phyloP scores from a whole-genome alignment of 2,113 vertebrate genomes.

The Noturus placidus region DNA sequence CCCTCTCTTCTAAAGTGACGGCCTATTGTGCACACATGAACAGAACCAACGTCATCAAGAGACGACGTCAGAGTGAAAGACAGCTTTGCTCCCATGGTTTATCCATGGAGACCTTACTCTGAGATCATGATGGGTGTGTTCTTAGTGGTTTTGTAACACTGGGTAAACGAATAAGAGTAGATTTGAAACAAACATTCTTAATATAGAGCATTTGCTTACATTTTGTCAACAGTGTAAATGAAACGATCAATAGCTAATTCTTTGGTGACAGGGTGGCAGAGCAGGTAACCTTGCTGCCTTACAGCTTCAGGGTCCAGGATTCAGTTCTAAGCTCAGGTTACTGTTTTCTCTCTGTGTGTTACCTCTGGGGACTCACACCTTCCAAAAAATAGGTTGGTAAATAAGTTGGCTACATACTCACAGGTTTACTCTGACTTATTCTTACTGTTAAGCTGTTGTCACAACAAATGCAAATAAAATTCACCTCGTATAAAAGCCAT shows the following conservation, averaged over 20 bases:
- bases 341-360: background rate
- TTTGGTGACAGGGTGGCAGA: background rate
- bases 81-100: constrained; percentile 17
- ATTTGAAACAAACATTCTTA: constrained; percentile 25
- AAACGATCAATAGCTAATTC: constrained; percentile 7
- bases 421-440: no score
- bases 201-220: constrained; percentile 26
- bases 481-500: background rate
- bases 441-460: background rate
- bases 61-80: constrained; percentile 7
- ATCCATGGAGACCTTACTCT: constrained; percentile 35
- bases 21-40: constrained; percentile 40
- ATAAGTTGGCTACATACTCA: background rate
- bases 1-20: constrained; percentile 14
- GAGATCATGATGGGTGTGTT: constrained; percentile 7
- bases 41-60: background rate
- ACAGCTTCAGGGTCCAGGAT: background rate
- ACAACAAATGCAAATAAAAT: background rate
- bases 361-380: background rate
- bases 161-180: background rate
- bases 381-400: background rate
- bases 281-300: background rate
- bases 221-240: constrained; percentile 34
- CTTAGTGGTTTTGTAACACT: background rate
- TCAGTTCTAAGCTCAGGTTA: background rate